Conservation (phyloP, 2,113 vertebrate genomes). For the Pleuronectes platessa region DNA sequence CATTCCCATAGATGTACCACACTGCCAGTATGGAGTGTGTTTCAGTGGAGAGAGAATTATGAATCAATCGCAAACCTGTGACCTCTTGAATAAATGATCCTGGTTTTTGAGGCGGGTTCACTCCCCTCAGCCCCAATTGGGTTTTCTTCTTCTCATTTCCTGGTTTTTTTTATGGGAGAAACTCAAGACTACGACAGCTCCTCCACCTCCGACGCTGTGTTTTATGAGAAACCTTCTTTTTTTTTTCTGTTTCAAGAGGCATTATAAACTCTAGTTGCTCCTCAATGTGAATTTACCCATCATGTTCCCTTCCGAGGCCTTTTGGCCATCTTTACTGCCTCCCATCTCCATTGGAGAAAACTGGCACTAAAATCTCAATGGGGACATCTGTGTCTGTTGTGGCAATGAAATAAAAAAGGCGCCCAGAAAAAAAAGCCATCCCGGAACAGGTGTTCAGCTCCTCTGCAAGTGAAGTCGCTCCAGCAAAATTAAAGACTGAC, state of each 20-base stretch:
- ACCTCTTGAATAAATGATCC: conserved; percentile 51
- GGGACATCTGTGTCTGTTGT: conserved; percentile 74
- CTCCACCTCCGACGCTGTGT: conserved; percentile 18
- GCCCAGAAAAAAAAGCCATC: conserved; percentile 32
- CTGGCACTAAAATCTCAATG: conserved; percentile 77
- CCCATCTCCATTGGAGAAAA: conserved; percentile 58
- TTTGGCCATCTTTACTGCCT: conserved; percentile 69
- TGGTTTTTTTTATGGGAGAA: conserved; percentile 39
- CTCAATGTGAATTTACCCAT: conserved; percentile 59
- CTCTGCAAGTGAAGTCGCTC: conserved; percentile 63
- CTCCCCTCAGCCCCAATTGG: conserved; percentile 8
- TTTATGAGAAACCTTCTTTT: conserved; percentile 44
- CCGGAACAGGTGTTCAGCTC: conserved; percentile 74
- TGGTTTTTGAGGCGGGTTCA: conserved; percentile 32
- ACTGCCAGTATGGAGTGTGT: neutral
- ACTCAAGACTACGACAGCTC: conserved; percentile 28
- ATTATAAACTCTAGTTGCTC: conserved; percentile 69
- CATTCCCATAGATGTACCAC: neutral
- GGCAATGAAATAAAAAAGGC: conserved; percentile 66
- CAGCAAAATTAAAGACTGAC: conserved; percentile 74
- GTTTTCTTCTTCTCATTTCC: conserved; percentile 5
- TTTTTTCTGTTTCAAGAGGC: conserved; percentile 38
- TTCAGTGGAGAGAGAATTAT: conserved; percentile 24
- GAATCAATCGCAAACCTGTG: conserved; percentile 24
- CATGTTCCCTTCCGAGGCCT: conserved; percentile 48